Evolutionary conservation across 1,140 invertebrate genomes (phyloP).

Genomic region (Galendromus occidentalis): DNA sequence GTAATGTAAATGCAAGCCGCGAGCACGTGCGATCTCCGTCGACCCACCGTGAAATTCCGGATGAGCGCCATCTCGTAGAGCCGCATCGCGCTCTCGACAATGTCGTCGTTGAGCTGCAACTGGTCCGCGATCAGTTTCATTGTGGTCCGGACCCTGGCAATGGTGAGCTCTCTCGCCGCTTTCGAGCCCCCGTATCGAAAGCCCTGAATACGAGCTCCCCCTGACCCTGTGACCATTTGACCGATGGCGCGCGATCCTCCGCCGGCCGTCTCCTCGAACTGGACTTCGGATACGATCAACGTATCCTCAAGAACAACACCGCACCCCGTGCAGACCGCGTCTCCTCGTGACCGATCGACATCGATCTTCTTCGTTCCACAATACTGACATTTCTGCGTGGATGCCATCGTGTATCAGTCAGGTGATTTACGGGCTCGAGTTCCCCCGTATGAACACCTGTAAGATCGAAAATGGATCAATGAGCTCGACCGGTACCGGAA

Average conservation of each 20-base stretch:
- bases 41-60: slow-evolving; percentile 64
- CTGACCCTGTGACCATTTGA: slow-evolving; percentile 54
- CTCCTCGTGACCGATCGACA: slow-evolving; percentile 68
- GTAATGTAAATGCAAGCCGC: slow-evolving; percentile 96
- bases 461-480: too few species aligned
- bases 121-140: slow-evolving; percentile 28
- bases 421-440: too few species aligned
- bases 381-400: slow-evolving; percentile 44
- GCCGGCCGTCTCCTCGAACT: slow-evolving; percentile 81
- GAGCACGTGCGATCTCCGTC: slow-evolving; percentile 72
- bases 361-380: slow-evolving; percentile 89
- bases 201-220: slow-evolving; percentile 31
- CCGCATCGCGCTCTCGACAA: slow-evolving; percentile 74
- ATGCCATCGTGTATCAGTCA: slow-evolving; percentile 22
- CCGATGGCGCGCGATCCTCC: slow-evolving; percentile 57
- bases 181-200: slow-evolving; percentile 58
- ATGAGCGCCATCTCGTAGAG: slow-evolving; percentile 93
- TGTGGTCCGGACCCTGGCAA: slow-evolving; percentile 46
- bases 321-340: slow-evolving; percentile 87
- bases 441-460: too few species aligned
- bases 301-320: slow-evolving; percentile 87
- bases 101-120: slow-evolving; percentile 57
- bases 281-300: slow-evolving; percentile 84
- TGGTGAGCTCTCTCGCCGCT: slow-evolving; percentile 71
- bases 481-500: too few species aligned